Base-by-base conservation (phyloP, 2,797 vertebrate genomes). In the Silurus lanzhouensis region DNA sequence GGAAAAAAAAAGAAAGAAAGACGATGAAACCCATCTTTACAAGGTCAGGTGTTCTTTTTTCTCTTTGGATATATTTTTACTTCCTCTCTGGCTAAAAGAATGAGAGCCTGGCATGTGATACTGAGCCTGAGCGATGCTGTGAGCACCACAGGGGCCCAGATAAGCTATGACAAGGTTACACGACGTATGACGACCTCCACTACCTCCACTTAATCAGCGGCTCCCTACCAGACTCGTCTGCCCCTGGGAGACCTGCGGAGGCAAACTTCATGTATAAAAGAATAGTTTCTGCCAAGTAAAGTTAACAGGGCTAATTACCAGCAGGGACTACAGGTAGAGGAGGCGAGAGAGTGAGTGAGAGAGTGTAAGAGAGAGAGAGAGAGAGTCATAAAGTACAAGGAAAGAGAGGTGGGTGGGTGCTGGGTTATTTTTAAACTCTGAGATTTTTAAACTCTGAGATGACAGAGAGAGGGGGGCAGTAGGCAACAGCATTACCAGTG, bases 131-230 rank as follows among this genome's bases (percentile, higher is more conserved):
- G 90, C 90, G 91, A 94, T 92, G 94, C 93, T 91, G 90, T 86
- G 81, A 83, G 85, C 88, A 86, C 90, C 93, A 90, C 92, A 14
- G 20, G 93, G 92, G 94, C 86, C 91, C 88, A 89, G 87, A 93
- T 93, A 91, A 90, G 90, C 89, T 89, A 94, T 95, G 95, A 96
- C 95, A 95, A 96, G 95, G 95, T 95, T 94, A 94, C 92, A 87
- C 86, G 91, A 93, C 93, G 94, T 94, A 93, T 91, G 92, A 91
- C 92, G 92, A 94, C 94, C 94, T 94, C 91, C 93, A 92, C 90
- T 94, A 91, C 91, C 92, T 89, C 87, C 92, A 94, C 91, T 96
- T 95, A 95, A 95, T 96, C 95, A 95, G 87, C 88, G 91, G 90
- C 92, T 92, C 90, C 78, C 57, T 74, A 74, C 48, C 86, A 87